These are phyloP conservation scores for Candidula unifasciata DNA, from an alignment of 2,888 invertebrate genomes.

Conservation along the genomic window DNA sequence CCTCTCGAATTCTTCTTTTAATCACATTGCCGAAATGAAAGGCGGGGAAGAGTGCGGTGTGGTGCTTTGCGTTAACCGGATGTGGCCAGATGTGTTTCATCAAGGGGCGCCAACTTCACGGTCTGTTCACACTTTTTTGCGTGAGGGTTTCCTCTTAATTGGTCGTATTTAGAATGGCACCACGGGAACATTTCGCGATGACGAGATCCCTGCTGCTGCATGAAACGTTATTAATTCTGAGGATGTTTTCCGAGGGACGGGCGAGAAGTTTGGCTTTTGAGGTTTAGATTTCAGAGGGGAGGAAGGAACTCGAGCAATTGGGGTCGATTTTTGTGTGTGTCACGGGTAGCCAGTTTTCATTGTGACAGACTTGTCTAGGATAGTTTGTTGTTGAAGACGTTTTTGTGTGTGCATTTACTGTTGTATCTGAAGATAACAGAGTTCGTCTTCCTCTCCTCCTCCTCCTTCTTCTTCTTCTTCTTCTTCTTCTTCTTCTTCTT, in stretches of 20 bases:
- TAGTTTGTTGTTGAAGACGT: no score
- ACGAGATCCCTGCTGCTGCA: constrained; percentile 16
- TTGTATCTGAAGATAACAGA: no score
- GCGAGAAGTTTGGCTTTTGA: constrained; percentile 4
- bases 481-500: no score
- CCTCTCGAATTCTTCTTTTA: not conserved
- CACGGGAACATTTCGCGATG: constrained; percentile 3
- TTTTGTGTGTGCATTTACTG: no score
- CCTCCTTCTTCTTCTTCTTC: no score
- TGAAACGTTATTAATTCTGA: constrained; percentile 26
- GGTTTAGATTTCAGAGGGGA: not conserved
- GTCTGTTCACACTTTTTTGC: constrained; percentile 33
- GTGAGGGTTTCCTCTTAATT: constrained; percentile 16
- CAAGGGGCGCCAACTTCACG: constrained; percentile 32
- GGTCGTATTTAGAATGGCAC: constrained; percentile 14
- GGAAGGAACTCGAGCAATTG: not conserved
- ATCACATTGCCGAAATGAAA: constrained; percentile 29
- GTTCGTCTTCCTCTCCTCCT: no score
- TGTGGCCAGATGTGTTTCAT: constrained; percentile 44
- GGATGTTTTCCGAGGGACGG: not conserved
- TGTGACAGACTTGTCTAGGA: no score
- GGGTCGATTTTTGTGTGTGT: not conserved
- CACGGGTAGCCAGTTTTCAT: no score
- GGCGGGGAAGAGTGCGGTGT: constrained; percentile 13
- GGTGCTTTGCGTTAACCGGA: constrained; percentile 24